These are phyloP conservation scores for Picus viridis DNA, from an alignment of 2,797 vertebrate genomes.

Conservation along the genomic window DNA sequence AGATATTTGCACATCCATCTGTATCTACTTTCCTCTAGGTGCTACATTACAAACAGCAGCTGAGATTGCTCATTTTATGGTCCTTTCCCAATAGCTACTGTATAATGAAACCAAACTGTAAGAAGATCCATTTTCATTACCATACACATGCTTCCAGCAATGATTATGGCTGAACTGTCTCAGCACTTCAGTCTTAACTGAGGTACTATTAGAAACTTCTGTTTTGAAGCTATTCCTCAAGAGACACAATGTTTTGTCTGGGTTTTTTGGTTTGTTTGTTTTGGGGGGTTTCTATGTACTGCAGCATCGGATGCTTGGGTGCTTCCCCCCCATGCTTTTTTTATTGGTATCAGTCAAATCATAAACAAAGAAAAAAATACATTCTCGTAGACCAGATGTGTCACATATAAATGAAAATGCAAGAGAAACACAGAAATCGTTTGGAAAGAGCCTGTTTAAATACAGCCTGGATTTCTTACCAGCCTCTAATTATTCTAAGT, in stretches of 20 bases:
- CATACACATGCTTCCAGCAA: not conserved
- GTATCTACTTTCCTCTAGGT: slow-evolving; percentile 14
- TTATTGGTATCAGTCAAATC: not conserved
- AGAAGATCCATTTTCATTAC: not conserved
- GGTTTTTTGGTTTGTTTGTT: no score
- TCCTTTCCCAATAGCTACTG: not conserved
- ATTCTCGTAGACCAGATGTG: not conserved
- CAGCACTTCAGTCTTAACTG: not conserved
- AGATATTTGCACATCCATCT: slow-evolving; percentile 1
- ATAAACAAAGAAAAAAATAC: not conserved
- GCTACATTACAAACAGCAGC: not conserved
- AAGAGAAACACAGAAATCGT: not conserved
- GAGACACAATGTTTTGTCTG: not conserved
- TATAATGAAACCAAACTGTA: not conserved
- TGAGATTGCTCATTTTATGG: not conserved
- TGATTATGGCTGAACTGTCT: not conserved
- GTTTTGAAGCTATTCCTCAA: not conserved
- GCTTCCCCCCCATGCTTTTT: not conserved
- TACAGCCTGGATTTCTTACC: slow-evolving; percentile 80
- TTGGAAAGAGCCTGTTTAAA: not conserved
- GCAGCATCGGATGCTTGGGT: no score
- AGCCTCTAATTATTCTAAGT: slow-evolving; percentile 85
- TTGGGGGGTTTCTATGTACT: no score
- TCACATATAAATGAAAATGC: slow-evolving; percentile 11
- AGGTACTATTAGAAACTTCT: not conserved